A percentile compares a stretch with the other conserved stretches of the same genome.
phyloP scores from a whole-genome alignment of 1,140 invertebrate genomes.

The Pseudomyrmex pallidus region DNA sequence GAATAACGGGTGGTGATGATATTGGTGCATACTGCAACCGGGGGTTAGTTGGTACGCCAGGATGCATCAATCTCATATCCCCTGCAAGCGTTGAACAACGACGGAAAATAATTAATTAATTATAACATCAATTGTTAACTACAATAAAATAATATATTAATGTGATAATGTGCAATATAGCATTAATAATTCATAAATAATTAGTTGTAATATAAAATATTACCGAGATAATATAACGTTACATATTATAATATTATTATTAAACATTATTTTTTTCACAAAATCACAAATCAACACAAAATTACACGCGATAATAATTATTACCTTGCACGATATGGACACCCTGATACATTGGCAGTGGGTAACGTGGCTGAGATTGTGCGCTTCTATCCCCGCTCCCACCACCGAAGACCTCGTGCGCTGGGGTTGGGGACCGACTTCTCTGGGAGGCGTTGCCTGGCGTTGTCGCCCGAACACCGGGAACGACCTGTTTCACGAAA shows the following conservation, averaged over 20 bases:
- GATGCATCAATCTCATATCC: slow-evolving; percentile 84
- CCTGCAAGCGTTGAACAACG: slow-evolving; percentile 63
- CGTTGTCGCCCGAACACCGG: slow-evolving; percentile 80
- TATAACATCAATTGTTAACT: no score
- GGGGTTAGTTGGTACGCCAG: slow-evolving; percentile 79
- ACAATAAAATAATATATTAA: no score
- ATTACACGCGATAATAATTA: no score
- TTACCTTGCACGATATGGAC: slow-evolving; percentile 83
- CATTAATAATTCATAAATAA: no score
- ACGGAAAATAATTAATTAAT: not conserved
- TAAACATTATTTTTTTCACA: no score
- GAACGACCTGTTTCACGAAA: slow-evolving; percentile 72
- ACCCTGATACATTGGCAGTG: slow-evolving; percentile 85
- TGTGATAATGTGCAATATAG: no score
- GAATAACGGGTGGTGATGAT: slow-evolving; percentile 83
- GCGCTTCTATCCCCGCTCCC: slow-evolving; percentile 80
- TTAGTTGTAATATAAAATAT: no score
- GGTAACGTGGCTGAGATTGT: slow-evolving; percentile 82
- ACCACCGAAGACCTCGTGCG: slow-evolving; percentile 80
- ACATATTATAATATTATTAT: no score
- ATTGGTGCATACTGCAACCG: slow-evolving; percentile 81
- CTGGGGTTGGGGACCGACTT: slow-evolving; percentile 83
- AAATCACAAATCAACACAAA: no score
- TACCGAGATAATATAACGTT: no score
- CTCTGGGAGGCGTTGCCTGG: slow-evolving; percentile 80